Conservation (phyloP, 2,888 invertebrate genomes). For the Calliopum simillimum region DNA sequence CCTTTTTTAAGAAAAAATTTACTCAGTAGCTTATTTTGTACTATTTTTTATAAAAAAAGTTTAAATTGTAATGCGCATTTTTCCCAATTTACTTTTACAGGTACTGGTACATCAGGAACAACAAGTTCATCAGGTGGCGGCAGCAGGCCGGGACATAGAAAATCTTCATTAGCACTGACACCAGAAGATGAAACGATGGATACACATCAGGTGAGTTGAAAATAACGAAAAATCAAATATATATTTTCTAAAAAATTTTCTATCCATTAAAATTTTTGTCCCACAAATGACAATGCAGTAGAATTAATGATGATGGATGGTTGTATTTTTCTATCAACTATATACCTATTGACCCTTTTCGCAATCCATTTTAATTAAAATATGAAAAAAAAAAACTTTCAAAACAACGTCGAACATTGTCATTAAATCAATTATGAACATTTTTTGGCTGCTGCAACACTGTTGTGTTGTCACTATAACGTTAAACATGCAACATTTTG, state of each 20-base stretch:
- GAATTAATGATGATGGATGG: background rate
- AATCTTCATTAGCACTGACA: constrained; percentile 77
- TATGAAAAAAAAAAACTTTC: too few relatives aligned
- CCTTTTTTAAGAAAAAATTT: too few relatives aligned
- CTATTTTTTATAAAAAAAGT: too few relatives aligned
- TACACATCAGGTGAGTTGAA: constrained; percentile 74
- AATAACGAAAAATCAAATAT: constrained; percentile 25
- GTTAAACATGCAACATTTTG: too few relatives aligned
- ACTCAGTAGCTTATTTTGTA: too few relatives aligned
- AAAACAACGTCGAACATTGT: too few relatives aligned
- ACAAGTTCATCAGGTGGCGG: constrained; percentile 73
- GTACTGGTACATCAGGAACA: constrained; percentile 69
- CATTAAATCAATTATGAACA: too few relatives aligned
- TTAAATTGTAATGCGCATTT: background rate
- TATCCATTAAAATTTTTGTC: background rate
- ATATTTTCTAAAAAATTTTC: background rate
- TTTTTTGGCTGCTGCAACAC: too few relatives aligned
- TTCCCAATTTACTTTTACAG: constrained; percentile 48
- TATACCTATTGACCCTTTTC: too few relatives aligned
- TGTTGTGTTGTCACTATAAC: too few relatives aligned
- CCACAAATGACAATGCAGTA: background rate
- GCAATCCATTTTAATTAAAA: too few relatives aligned
- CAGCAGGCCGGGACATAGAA: constrained; percentile 72
- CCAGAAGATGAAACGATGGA: constrained; percentile 80
- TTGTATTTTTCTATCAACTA: background rate